A percentile compares a stretch with the other conserved stretches of the same genome.
Evolutionary conservation across 2,888 invertebrate genomes (phyloP).

Genomic region (Torymus auratus): DNA sequence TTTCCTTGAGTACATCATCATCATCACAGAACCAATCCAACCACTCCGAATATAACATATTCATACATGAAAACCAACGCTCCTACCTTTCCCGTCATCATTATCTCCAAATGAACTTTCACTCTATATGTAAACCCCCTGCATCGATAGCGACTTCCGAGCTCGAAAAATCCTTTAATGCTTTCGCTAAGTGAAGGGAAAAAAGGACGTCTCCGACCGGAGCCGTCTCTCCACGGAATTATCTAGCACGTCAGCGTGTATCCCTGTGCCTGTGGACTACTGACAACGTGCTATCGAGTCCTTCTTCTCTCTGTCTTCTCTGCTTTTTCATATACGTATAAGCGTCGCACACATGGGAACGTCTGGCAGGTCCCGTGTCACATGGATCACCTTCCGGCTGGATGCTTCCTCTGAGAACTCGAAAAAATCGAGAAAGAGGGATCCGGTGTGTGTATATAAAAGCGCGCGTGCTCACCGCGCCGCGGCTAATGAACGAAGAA

Average conservation of each 20-base stretch:
- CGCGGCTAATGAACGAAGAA: constrained; percentile 54
- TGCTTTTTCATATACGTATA: constrained; percentile 3
- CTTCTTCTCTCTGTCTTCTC: constrained; percentile 5
- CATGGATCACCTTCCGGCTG: constrained; percentile 61
- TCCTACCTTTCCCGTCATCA: background rate
- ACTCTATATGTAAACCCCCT: constrained; percentile 5
- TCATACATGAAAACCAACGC: no score
- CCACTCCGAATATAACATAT: background rate
- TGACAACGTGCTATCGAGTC: constrained; percentile 50
- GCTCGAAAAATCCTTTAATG: constrained; percentile 36
- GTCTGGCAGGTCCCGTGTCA: constrained; percentile 59
- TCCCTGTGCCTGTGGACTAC: constrained; percentile 49
- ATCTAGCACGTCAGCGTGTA: constrained; percentile 47
- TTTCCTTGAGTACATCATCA: background rate
- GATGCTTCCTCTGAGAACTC: constrained; percentile 61
- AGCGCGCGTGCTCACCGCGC: constrained; percentile 10
- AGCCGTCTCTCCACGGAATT: constrained; percentile 14
- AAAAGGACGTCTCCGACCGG: no score
- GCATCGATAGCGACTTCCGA: no score
- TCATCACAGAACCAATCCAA: background rate
- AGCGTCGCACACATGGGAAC: constrained; percentile 57
- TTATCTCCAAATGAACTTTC: constrained; percentile 15
- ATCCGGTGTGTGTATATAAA: background rate
- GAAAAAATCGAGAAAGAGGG: constrained; percentile 37
- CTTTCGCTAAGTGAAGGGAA: constrained; percentile 43